These are phyloP conservation scores for Drepanosiphum platanoidis DNA, from an alignment of 2,888 invertebrate genomes.

Conservation along the genomic window DNA sequence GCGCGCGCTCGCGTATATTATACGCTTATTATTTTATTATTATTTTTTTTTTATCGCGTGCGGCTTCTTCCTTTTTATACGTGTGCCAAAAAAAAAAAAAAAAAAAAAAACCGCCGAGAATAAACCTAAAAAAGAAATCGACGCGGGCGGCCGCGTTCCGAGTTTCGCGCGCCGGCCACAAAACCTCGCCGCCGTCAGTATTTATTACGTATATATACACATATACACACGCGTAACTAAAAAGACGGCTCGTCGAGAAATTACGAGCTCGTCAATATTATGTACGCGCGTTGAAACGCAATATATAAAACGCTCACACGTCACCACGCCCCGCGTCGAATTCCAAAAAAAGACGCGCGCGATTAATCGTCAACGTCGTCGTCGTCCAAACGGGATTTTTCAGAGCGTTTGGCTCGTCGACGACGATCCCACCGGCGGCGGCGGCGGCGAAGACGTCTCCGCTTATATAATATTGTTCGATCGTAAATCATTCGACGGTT, in stretches of 20 bases:
- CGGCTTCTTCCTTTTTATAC: conserved; percentile 35
- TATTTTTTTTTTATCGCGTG: conserved; percentile 8
- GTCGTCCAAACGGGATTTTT: neutral
- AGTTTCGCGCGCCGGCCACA: neutral
- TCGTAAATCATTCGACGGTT: neutral
- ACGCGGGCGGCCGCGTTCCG: neutral
- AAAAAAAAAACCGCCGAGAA: neutral
- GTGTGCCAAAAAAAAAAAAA: neutral
- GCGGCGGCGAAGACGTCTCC: neutral
- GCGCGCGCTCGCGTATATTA: neutral
- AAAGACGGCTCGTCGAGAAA: no score
- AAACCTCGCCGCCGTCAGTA: no score
- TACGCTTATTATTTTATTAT: conserved; percentile 8
- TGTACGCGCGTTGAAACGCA: neutral
- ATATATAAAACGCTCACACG: neutral
- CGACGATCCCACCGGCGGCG: neutral
- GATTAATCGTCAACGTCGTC: conserved; percentile 2
- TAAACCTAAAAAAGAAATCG: conserved; percentile 16
- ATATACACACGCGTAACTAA: no score
- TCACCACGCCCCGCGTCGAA: neutral
- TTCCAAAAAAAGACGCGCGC: conserved; percentile 14
- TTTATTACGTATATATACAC: no score
- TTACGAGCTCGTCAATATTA: conserved; percentile 61
- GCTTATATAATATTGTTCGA: neutral
- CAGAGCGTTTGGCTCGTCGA: neutral